phyloP scores from a whole-genome alignment of 2,113 vertebrate genomes.

The Strix aluco region DNA sequence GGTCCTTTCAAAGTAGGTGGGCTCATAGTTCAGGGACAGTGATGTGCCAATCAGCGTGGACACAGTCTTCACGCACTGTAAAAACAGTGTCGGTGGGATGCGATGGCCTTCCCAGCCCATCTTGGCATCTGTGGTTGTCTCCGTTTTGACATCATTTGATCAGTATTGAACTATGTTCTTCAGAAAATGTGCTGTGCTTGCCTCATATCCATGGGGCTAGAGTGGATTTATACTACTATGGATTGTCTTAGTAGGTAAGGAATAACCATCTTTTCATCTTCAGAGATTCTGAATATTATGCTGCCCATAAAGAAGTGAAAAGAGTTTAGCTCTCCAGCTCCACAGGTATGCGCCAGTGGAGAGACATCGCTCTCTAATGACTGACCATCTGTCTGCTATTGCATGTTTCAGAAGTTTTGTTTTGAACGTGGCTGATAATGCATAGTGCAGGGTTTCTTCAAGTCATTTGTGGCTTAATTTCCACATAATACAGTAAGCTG shows the following conservation, averaged over 20 bases:
- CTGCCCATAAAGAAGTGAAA: not conserved
- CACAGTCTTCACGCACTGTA: rapidly evolving
- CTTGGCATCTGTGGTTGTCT: not conserved
- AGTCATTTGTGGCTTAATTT: not conserved
- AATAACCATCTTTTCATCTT: not conserved
- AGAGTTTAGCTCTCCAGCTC: not conserved
- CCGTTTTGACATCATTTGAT: rapidly evolving
- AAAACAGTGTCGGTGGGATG: not conserved
- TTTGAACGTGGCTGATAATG: not conserved
- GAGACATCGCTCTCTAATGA: not conserved
- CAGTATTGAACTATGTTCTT: not conserved
- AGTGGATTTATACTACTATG: not conserved
- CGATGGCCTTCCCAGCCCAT: not conserved
- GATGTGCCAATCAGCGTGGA: not conserved
- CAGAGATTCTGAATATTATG: not conserved
- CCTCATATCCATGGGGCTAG: rapidly evolving
- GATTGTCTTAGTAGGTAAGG: not conserved
- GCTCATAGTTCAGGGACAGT: not conserved
- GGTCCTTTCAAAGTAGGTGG: not conserved
- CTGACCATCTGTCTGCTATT: not conserved
- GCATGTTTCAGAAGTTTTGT: not conserved
- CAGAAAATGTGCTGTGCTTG: not conserved
- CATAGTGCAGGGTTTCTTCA: not conserved
- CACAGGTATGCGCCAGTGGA: not conserved
- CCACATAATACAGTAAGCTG: not conserved